Percentiles rank a stretch among this genome's conserved stretches.
Conservation (phyloP, 2,888 invertebrate genomes). For the Hermaeophaga mercurialis region DNA sequence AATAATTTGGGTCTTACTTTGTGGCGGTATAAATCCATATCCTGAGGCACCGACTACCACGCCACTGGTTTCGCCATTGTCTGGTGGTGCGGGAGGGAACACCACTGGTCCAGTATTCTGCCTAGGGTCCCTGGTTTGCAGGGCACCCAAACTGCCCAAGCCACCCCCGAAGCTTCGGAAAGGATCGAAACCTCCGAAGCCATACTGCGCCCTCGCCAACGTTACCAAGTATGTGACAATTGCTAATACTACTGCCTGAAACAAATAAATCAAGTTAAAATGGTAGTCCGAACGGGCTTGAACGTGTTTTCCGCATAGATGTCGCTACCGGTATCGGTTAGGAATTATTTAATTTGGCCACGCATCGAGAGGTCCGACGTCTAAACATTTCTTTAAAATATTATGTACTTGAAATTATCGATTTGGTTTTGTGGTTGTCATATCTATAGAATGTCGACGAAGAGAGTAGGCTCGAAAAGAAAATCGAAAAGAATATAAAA, state of each 20-base stretch:
- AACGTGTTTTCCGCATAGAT: too few species aligned
- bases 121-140: slow-evolving; percentile 63
- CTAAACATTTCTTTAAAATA: too few species aligned
- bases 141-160: slow-evolving; percentile 57
- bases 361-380: too few species aligned
- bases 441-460: too few species aligned
- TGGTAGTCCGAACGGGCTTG: too few species aligned
- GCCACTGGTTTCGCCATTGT: slow-evolving; percentile 72
- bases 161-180: slow-evolving; percentile 56
- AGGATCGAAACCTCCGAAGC: slow-evolving; percentile 51
- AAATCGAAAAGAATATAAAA: too few species aligned
- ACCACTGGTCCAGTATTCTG: slow-evolving; percentile 78
- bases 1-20: slow-evolving; percentile 56
- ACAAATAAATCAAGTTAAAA: slow-evolving; percentile 16
- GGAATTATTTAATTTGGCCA: too few species aligned
- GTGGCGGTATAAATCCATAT: slow-evolving; percentile 83
- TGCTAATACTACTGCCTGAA: slow-evolving; percentile 38
- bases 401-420: too few species aligned
- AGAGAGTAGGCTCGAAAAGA: too few species aligned
- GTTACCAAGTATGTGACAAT: slow-evolving; percentile 45
- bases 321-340: too few species aligned
- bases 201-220: slow-evolving; percentile 54
- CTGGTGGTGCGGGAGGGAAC: slow-evolving; percentile 74
- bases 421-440: too few species aligned
- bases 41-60: slow-evolving; percentile 84